phyloP scores from a whole-genome alignment of 37 sponge, comb jelly and placozoan species.

The Amphimedon queenslandica region DNA sequence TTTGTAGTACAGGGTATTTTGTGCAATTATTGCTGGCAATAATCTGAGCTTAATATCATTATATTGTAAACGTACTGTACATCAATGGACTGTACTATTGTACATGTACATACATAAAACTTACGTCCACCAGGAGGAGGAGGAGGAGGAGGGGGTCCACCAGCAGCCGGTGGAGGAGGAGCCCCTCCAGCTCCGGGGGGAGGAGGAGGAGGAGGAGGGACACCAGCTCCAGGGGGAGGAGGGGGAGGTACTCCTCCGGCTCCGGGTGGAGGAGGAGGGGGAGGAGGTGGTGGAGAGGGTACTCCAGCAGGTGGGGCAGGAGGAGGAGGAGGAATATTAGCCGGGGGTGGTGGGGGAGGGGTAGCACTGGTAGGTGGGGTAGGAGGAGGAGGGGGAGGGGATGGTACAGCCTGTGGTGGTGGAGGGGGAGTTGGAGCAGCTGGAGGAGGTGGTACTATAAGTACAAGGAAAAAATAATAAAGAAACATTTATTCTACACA shows the following conservation, averaged over 20 bases:
- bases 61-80: too few relatives aligned
- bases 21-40: too few relatives aligned
- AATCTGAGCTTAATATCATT: too few relatives aligned
- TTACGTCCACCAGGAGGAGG: constrained; percentile 35
- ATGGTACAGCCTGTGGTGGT: constrained; percentile 1
- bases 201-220: constrained; percentile 28
- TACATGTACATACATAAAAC: background rate
- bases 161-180: constrained; percentile 27
- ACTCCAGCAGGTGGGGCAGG: constrained; percentile 5
- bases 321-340: constrained; percentile 11
- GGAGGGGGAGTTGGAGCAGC: constrained; percentile 9
- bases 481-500: constrained; percentile 20
- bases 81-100: constrained; percentile 23
- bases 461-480: too few relatives aligned
- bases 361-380: constrained; percentile 31
- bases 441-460: background rate
- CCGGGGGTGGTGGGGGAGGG: background rate
- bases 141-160: constrained; percentile 41
- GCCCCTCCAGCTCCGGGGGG: constrained; percentile 13
- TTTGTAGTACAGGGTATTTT: too few relatives aligned
- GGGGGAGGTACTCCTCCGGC: constrained; percentile 20
- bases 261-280: constrained; percentile 43
- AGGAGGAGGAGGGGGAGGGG: constrained; percentile 25
- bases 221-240: constrained; percentile 13
- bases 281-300: constrained; percentile 12